These are phyloP conservation scores for Alloscopus bannaensis DNA, from an alignment of 2,888 invertebrate genomes.

Conservation along the genomic window DNA sequence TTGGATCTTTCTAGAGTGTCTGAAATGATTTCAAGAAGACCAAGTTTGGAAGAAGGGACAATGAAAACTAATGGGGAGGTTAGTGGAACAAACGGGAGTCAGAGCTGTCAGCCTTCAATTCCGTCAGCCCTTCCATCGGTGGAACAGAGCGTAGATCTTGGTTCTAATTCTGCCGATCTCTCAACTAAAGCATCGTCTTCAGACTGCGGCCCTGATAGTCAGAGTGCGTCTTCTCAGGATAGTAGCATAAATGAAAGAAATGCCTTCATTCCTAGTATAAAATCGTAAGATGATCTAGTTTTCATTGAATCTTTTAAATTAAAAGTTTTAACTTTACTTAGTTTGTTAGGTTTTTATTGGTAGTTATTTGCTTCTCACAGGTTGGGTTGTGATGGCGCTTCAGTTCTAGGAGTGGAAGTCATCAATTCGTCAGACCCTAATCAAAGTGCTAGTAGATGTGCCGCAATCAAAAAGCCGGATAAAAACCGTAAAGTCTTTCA, in stretches of 20 bases:
- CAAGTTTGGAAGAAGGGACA: slow-evolving; percentile 27
- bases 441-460: slow-evolving; percentile 60
- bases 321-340: background rate
- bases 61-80: slow-evolving; percentile 22
- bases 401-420: slow-evolving; percentile 63
- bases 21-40: slow-evolving; percentile 38
- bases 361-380: slow-evolving; percentile 6
- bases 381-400: slow-evolving; percentile 25
- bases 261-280: slow-evolving; percentile 19
- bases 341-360: too few relatives aligned
- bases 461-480: slow-evolving; percentile 62
- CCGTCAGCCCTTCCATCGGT: background rate
- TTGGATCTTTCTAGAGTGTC: slow-evolving; percentile 51
- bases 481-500: slow-evolving; percentile 68
- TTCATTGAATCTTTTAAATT: slow-evolving; percentile 1
- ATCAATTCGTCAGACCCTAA: slow-evolving; percentile 46
- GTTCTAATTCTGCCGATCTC: too few relatives aligned
- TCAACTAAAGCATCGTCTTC: background rate
- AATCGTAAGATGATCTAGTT: slow-evolving; percentile 22
- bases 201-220: too few relatives aligned
- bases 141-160: too few relatives aligned
- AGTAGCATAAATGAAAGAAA: slow-evolving; percentile 5
- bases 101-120: background rate
- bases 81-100: background rate
- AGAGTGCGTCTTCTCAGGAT: too few relatives aligned